phyloP scores from a whole-genome alignment of 2,888 invertebrate species.

The Chouioia cunea region DNA sequence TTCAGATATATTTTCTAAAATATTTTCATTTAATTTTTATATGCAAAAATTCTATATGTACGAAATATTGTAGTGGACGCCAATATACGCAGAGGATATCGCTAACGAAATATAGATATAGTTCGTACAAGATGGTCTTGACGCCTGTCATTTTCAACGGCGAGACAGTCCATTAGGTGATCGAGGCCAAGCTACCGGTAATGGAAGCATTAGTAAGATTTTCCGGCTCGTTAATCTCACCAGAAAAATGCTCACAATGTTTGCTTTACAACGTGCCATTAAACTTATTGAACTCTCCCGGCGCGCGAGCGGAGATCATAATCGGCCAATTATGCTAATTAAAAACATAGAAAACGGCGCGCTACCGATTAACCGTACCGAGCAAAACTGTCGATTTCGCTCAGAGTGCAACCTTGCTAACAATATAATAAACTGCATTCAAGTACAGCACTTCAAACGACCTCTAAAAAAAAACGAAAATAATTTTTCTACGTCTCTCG shows the following conservation, averaged over 20 bases:
- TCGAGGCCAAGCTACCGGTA: slow-evolving; percentile 24
- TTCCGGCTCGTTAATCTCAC: slow-evolving; percentile 45
- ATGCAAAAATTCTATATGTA: neutral
- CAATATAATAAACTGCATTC: slow-evolving; percentile 6
- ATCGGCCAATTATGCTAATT: slow-evolving; percentile 47
- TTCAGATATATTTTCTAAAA: too few species aligned
- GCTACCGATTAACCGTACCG: slow-evolving; percentile 22
- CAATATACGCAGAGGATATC: slow-evolving; percentile 34
- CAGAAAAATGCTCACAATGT: slow-evolving; percentile 39
- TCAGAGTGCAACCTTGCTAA: neutral
- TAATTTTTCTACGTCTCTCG: neutral
- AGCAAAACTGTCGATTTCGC: neutral
- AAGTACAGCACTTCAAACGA: too few species aligned
- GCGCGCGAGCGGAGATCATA: slow-evolving; percentile 29
- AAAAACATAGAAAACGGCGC: slow-evolving; percentile 28
- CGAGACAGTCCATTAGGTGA: slow-evolving; percentile 34
- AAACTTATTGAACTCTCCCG: slow-evolving; percentile 42
- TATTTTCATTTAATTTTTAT: too few species aligned
- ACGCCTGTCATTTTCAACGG: slow-evolving; percentile 18
- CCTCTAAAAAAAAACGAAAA: neutral
- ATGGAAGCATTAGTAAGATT: slow-evolving; percentile 45
- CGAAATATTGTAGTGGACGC: too few species aligned
- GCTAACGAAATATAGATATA: too few species aligned
- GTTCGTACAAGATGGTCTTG: too few species aligned
- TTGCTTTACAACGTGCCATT: slow-evolving; percentile 39